A percentile compares a stretch with the other conserved stretches of the same genome.
These are phyloP conservation scores for Argyresthia goedartella DNA, from an alignment of 2,888 invertebrate genomes.

Conservation along the genomic window DNA sequence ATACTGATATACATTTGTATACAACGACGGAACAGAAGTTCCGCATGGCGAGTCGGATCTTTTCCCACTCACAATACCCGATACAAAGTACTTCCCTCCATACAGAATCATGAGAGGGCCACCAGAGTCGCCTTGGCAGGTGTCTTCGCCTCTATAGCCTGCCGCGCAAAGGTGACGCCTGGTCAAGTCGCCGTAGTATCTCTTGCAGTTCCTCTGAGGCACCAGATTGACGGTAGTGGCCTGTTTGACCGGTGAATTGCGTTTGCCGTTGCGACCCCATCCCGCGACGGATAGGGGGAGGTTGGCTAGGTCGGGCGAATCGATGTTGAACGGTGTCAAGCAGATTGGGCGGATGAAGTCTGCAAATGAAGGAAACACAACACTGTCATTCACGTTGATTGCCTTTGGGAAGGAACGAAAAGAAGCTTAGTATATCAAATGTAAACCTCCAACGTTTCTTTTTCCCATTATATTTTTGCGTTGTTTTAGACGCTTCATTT, in stretches of 20 bases:
- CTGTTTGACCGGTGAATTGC: conserved; percentile 44
- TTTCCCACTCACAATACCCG: conserved; percentile 58
- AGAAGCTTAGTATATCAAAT: not conserved
- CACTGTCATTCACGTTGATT: not conserved
- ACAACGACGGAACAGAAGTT: conserved; percentile 49
- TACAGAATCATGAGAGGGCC: conserved; percentile 55
- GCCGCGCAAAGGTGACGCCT: conserved; percentile 49
- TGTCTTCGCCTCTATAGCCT: conserved; percentile 49
- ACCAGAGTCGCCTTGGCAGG: conserved; percentile 60
- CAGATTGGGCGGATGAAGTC: conserved; percentile 56
- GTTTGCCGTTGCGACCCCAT: conserved; percentile 51
- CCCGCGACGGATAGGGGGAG: conserved; percentile 48
- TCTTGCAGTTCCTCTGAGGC: conserved; percentile 36
- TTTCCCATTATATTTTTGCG: no score
- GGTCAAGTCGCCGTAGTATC: conserved; percentile 36
- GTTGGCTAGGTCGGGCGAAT: conserved; percentile 36
- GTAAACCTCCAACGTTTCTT: no score
- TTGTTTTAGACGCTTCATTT: no score
- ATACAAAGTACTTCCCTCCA: conserved; percentile 42
- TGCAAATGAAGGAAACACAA: conserved; percentile 22
- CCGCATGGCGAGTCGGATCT: conserved; percentile 51
- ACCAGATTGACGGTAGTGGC: conserved; percentile 49
- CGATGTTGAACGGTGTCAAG: conserved; percentile 45
- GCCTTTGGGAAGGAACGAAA: not conserved
- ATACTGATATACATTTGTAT: conserved; percentile 51